Conservation (phyloP, 2,888 invertebrate genomes). For the Stratiomys singularior region DNA sequence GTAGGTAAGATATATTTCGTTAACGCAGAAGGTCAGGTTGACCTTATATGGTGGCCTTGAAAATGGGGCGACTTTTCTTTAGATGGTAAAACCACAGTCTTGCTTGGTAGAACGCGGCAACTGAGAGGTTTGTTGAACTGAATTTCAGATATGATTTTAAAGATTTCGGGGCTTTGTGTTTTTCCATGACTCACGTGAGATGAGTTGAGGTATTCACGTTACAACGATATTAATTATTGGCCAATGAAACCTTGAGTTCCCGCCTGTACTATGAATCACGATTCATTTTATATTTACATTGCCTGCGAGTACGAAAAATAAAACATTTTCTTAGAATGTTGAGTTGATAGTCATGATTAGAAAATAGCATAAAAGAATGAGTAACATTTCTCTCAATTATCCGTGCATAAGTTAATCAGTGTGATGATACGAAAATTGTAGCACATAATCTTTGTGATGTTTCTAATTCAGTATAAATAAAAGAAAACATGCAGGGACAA, state of each 20-base stretch:
- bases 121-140: slow-evolving; percentile 19
- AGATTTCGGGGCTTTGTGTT: neutral
- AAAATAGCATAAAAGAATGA: no score
- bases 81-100: slow-evolving; percentile 18
- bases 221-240: neutral
- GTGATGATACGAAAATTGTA: no score
- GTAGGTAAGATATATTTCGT: slow-evolving; percentile 20
- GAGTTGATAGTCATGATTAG: no score
- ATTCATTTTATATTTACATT: neutral
- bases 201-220: neutral
- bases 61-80: slow-evolving; percentile 8
- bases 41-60: slow-evolving; percentile 23
- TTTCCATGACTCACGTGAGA: neutral
- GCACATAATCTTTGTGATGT: no score
- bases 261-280: neutral
- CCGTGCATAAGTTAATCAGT: no score
- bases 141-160: neutral
- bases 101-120: neutral
- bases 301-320: no score
- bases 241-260: neutral
- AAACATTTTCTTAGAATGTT: no score
- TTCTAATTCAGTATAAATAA: no score
- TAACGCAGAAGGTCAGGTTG: slow-evolving; percentile 3
- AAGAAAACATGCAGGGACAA: no score
- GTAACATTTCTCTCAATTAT: no score